Evolutionary conservation across 2,113 vertebrate species (phyloP), one percentile per base, ranked within the genome.

Genomic region (Plecotus auritus): DNA sequence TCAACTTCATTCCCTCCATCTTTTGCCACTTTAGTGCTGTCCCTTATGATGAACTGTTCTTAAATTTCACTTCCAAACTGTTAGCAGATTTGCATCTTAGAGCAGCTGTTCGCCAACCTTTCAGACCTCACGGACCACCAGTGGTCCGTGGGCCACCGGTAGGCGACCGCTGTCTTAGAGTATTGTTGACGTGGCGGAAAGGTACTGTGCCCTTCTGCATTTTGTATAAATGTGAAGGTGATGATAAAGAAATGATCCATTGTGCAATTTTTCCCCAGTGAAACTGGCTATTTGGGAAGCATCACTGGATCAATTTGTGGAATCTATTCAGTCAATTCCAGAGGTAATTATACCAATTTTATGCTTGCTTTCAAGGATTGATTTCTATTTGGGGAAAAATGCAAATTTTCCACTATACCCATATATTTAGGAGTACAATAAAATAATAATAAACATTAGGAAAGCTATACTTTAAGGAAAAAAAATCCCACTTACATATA

Each of bases 271-370:
- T 69, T 96, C 20, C 97, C 97, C 98, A 99, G 99, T 99, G 89
- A 99, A 99, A 97, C 98, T 99, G 98, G 99, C 99, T 32, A 99
- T 99, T 98, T 99, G 99, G 99, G 99, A 99, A 96, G 98, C 99
- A 2, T 98, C 99, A n/a, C 92, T 99, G 97, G 99, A 99, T 98
- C 99, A 98, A 94, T 99, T 99, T 97, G 99, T 99, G 83, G 99
- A 99, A 83, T 99, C 99, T 45, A 99, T 99, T 98, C 99, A 99
- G 88, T 99, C 99, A 40, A 99, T 99, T 97, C 99, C 99, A 96
- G 99, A 99, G 99, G 99, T 99, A 98, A 98, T 54, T 89, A 81
- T 49, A 64, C 67, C 49, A 45, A 35, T 61, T 89, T 80, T 88
- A 9, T 91, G 85, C 45, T 90, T 72, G 26, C 93, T 95, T 83